A percentile compares a stretch with the other conserved stretches of the same genome.
These are phyloP conservation scores for Trachythela sp. DNA, from an alignment of 64 coral and sea anemone genomes.

Conservation along the genomic window DNA sequence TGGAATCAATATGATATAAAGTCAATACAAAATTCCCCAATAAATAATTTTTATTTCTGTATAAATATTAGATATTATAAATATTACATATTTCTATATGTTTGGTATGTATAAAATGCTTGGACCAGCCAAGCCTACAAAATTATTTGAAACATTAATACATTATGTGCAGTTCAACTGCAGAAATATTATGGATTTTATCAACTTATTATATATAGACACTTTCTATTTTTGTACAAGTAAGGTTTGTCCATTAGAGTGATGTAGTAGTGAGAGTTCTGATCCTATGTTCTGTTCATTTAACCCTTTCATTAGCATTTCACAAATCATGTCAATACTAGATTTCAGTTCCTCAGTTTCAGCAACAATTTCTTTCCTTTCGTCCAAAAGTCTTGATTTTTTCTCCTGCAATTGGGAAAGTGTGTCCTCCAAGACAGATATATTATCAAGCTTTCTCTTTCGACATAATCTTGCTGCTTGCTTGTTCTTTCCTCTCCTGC, in stretches of 20 bases:
- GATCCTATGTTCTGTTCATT: constrained; percentile 3
- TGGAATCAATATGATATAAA: no score
- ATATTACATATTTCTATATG: neutral
- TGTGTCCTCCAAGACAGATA: constrained; percentile 61
- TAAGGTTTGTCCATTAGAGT: no score
- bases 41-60: neutral
- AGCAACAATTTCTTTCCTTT: constrained; percentile 55
- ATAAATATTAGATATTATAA: neutral
- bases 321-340: constrained; percentile 13
- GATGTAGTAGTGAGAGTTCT: neutral
- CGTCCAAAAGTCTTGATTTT: constrained; percentile 61
- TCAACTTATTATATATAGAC: neutral
- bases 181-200: neutral
- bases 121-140: neutral
- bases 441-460: constrained; percentile 84
- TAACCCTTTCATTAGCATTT: constrained; percentile 13
- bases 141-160: neutral
- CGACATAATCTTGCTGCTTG: constrained; percentile 88
- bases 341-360: constrained; percentile 61
- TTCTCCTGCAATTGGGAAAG: constrained; percentile 42
- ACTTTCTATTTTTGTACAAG: neutral
- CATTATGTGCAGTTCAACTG: neutral
- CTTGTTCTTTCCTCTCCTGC: constrained; percentile 93
- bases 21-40: neutral
- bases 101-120: neutral